Percentiles rank a stretch among this genome's conserved stretches.
Conservation (phyloP, 2,888 invertebrate species). For the Cecidostiba fungosa region DNA sequence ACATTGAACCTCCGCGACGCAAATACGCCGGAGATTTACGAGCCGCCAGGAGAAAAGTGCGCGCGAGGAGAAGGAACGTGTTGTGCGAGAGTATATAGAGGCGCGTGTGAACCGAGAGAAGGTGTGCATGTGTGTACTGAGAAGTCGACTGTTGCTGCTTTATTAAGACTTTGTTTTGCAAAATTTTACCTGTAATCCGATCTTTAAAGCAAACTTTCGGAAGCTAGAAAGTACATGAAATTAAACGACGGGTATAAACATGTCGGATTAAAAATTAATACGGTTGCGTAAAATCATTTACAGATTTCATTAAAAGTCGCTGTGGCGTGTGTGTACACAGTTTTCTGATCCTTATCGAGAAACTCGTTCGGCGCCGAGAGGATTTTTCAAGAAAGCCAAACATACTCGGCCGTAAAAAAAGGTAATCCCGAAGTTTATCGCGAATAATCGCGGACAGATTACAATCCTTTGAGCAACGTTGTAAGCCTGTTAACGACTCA, state of each 20-base stretch:
- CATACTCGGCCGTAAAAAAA: background rate
- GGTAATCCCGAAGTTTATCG: background rate
- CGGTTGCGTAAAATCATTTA: background rate
- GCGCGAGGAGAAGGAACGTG: constrained; percentile 28
- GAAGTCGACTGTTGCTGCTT: constrained; percentile 42
- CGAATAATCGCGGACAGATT: background rate
- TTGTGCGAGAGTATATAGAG: background rate
- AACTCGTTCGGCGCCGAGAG: background rate
- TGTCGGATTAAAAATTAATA: background rate
- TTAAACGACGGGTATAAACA: background rate
- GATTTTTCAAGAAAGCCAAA: background rate
- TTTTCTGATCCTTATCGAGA: background rate
- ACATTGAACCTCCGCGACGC: constrained; percentile 53
- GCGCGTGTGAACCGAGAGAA: constrained; percentile 45
- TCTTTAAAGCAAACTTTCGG: background rate
- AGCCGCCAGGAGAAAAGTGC: constrained; percentile 54
- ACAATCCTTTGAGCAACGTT: background rate
- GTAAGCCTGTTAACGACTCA: constrained; percentile 1
- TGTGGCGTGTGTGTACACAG: background rate
- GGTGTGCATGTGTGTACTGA: background rate
- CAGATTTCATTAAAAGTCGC: background rate
- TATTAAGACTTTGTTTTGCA: constrained; percentile 7
- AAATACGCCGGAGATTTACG: constrained; percentile 58
- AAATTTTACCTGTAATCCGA: background rate
- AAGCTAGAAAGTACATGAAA: background rate